Evolutionary conservation across 2,888 invertebrate species (phyloP), one percentile per base, ranked within the genome.

Genomic region (Malachius bipustulatus): DNA sequence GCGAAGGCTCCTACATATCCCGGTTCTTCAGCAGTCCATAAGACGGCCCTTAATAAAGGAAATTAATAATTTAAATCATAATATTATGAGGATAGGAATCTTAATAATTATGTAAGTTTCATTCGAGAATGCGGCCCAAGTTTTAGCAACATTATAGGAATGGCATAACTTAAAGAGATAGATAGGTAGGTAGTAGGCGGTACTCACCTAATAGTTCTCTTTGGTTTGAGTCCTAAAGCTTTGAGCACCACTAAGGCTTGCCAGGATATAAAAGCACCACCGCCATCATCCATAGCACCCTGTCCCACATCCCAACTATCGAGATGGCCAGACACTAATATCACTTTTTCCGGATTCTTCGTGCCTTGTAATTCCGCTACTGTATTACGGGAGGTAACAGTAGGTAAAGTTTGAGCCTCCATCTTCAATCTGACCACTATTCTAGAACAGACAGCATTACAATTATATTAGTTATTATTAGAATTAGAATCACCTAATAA

Each of bases 231-330:
- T 14, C 71, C 71, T 2, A 88, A 60, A 4, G 63, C 62, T 45
- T 75, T 76, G 3, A 87, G 56, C 24, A 83, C 63, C 4, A 75
- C 72, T 11, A 83, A 63, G 6, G 79, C 75, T 42, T 75, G 74
- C 79, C 81, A 84, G 13, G 84, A 79, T 19, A 85, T 74, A 47
- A 85, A 79, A 13, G 80, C 70, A 32, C 87, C 87, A 37, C 81
- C 82, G 13, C 80, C 85, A 48, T 88, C 85, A 55, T 88, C 87
- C 84, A 88, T 83, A 3, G 85, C 85, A 11, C 87, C 88, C 48
- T 80, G 73, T 1, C 87, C 87, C 6, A 87, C 82, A 59, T 88
- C 85, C 87, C 87, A 88, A 52, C 82, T 82, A 51, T 88, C 88
- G 14, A 88, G 66, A 57, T 88, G 88, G 9, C 87, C 88, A 2